Evolutionary conservation across 2,113 vertebrate genomes (phyloP), one percentile per base, ranked within the genome.

Genomic region (Microtus oregoni): DNA sequence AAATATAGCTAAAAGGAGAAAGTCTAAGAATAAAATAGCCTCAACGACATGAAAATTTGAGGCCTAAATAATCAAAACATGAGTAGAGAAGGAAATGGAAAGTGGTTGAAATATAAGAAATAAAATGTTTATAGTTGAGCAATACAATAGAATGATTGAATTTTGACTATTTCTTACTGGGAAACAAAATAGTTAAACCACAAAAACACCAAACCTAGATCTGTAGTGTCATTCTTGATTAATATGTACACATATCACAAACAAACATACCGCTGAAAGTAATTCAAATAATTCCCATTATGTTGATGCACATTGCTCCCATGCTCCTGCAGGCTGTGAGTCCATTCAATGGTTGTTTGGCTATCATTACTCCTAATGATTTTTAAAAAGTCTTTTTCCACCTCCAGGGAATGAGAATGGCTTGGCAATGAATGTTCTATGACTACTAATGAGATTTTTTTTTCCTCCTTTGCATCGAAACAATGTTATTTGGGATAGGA

Each of bases 401-500:
- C 50, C 61, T 96, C 38, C 10, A n/a, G 58, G 61, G 93, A 96
- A 90, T 73, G 47, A 61, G 93, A 96, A 90, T 86, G 41, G 38
- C 44, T 89, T 90, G 35, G 55, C 20, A 96, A 70, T 94, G 86
- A 95, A 87, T 91, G 72, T 86, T 85, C 86, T 75, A 67, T 93
- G 76, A 92, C 58, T 95, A 61, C 52, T 93, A 93, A 94, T 93
- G 65, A 83, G 9, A 32, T 95, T n/a, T 65, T 61, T 44, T 44
- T 44, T 50, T 86, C 76, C 72, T 26, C 44, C 58, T 92, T 73
- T 92, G 38, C 52, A 86, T 61, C 47, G 44, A 94, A 68, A 82
- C n/a, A 85, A 89, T 70, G n/a, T 90, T 67, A 61, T 89, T 85
- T 96, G 65, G 75, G 75, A 94, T 95, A 88, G 85, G 72, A 96